phyloP scores from a whole-genome alignment of 1,140 invertebrate species.

The Trichomalopsis sarcophagae region DNA sequence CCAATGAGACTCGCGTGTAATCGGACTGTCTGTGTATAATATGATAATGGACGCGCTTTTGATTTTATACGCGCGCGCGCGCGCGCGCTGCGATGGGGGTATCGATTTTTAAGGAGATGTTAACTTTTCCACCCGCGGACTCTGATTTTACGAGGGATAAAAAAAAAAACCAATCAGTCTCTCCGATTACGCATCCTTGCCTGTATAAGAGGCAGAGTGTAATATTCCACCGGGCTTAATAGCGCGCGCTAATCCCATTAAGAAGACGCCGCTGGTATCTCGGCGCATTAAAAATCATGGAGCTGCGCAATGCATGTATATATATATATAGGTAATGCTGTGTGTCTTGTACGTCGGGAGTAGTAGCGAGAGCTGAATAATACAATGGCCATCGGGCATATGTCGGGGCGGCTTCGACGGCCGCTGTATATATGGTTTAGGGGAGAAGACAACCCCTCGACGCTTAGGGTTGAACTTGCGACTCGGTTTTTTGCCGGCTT shows the following conservation, averaged over 20 bases:
- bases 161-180: too few species aligned
- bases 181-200: too few species aligned
- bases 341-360: neutral
- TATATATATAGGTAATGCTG: neutral
- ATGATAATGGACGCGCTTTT: conserved; percentile 18
- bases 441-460: conserved; percentile 2
- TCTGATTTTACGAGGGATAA: neutral
- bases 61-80: neutral
- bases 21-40: neutral
- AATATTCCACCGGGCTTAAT: neutral
- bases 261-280: neutral
- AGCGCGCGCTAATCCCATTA: conserved; percentile 31
- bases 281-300: conserved; percentile 31
- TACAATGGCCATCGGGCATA: conserved; percentile 43
- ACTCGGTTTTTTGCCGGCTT: neutral
- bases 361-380: conserved; percentile 25
- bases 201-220: neutral
- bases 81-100: neutral
- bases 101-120: conserved; percentile 47
- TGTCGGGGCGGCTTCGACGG: neutral
- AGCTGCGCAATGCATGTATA: neutral
- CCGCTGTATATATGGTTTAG: too few species aligned
- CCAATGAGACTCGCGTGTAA: neutral
- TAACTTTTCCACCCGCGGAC: neutral
- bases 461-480: conserved; percentile 10